Conservation (phyloP, 2,888 invertebrate species). For the Eudemis profundana region DNA sequence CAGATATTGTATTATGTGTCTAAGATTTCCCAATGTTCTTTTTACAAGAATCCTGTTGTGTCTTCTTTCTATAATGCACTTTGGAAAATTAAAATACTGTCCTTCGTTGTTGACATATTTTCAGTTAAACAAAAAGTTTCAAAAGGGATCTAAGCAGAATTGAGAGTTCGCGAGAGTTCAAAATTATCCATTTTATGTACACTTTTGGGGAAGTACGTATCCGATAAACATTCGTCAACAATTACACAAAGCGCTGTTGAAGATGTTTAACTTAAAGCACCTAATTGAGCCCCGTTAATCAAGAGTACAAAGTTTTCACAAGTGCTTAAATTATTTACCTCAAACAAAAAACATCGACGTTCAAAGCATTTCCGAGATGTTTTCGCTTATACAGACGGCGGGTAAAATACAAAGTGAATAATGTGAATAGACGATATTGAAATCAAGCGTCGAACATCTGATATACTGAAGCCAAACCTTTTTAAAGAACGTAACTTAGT, state of each 20-base stretch:
- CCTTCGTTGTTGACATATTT: constrained; percentile 42
- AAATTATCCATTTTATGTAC: constrained; percentile 40
- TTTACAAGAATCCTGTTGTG: constrained; percentile 58
- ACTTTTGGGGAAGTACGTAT: constrained; percentile 45
- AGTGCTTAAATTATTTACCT: constrained; percentile 82
- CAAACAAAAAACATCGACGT: constrained; percentile 81
- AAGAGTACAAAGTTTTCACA: constrained; percentile 80
- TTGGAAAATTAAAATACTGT: constrained; percentile 67
- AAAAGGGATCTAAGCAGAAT: constrained; percentile 28
- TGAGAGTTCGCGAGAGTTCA: constrained; percentile 37
- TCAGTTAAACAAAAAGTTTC: constrained; percentile 29
- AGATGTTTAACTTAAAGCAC: constrained; percentile 76
- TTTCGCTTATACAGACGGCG: constrained; percentile 76
- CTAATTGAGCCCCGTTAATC: constrained; percentile 82
- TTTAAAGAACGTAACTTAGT: constrained; percentile 82
- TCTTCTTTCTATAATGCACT: constrained; percentile 71
- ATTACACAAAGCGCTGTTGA: constrained; percentile 69
- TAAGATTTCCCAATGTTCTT: constrained; percentile 69
- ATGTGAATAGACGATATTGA: constrained; percentile 78
- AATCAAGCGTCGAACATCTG: constrained; percentile 73
- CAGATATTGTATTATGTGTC: constrained; percentile 76
- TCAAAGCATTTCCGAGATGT: constrained; percentile 79
- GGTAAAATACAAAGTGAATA: constrained; percentile 72
- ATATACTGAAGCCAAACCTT: constrained; percentile 78
- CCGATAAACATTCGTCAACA: constrained; percentile 67